Base-by-base conservation (phyloP, 2,113 vertebrate genomes). In the Coracopsis vasa region DNA sequence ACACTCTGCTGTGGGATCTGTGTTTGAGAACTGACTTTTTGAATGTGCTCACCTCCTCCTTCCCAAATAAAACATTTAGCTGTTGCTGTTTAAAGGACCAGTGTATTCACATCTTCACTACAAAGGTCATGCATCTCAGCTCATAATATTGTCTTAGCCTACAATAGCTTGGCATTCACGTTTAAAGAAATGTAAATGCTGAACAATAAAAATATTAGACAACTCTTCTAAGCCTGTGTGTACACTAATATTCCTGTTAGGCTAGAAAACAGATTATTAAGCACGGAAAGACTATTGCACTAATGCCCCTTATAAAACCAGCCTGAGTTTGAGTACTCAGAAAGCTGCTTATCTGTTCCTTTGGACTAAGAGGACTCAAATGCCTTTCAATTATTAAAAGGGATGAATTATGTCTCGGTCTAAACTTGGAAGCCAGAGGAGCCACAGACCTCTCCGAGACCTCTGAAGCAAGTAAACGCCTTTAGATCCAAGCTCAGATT, bases 271-370 rank as follows among this genome's bases (percentile, higher is more conserved):
- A 61, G 18, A 11, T 60, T 81, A 79, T 81, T 86, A 92, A 94
- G 74, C 75, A 54, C 2, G 1, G 77, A 48, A 82, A 51, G 75
- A 78, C 74, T 86, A 58, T 83, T 88, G 66, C 37, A 48, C 50
- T 88, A 96, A 96, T 92, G 73, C 60, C 41, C 66, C 41, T 88
- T 93, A 60, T 87, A 96, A 95, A 96, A 90, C 65, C 89, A 67
- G 70, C 58, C 89, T 74, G 81, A 88, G 77, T 96, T 92, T 85
- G 66, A 87, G 90, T 91, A 73, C 91, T 74, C 53, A 75, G 90
- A 97, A 96, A 96, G 91, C 96, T 88, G 92, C 80, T 97, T 96
- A 92, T 95, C 93, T 95, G 64, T 78, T 95, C 87, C 72, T 89
- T 90, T 73, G 78, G 80, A 79, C 91, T 94, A 94, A 96, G 88